Percentiles rank a stretch among this genome's conserved stretches.
These are phyloP conservation scores for Dendronephthya gigantea DNA, from an alignment of 64 coral and sea anemone genomes.

Conservation along the genomic window DNA sequence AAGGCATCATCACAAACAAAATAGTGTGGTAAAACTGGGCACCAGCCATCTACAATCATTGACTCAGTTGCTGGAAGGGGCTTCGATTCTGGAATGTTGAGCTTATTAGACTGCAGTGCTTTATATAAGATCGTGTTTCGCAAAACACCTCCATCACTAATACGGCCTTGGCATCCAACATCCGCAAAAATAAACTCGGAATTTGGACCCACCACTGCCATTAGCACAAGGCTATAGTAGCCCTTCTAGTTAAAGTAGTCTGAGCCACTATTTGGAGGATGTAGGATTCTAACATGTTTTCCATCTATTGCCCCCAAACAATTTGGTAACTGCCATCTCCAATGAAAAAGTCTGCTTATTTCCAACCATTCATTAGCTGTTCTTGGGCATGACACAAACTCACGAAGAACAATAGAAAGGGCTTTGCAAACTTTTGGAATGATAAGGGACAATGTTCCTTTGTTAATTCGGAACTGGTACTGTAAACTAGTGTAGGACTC, in stretches of 20 bases:
- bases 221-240: background rate
- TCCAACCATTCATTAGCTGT: background rate
- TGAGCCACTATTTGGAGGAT: too few relatives aligned
- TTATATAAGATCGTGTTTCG: background rate
- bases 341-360: background rate
- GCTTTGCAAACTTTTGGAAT: background rate
- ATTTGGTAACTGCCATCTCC: background rate
- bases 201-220: background rate
- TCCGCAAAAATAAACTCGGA: background rate
- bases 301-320: background rate
- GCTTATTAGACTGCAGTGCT: too few relatives aligned
- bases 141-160: slow-evolving; percentile 2
- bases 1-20: background rate
- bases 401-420: background rate
- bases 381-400: background rate
- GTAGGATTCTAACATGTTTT: background rate
- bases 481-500: background rate
- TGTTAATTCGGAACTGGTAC: background rate
- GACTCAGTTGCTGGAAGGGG: too few relatives aligned
- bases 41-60: too few relatives aligned
- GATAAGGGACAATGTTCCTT: background rate
- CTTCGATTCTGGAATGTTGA: too few relatives aligned
- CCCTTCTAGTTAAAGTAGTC: background rate
- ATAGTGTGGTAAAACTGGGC: too few relatives aligned
- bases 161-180: background rate